Evolutionary conservation across 2,113 vertebrate genomes (phyloP).

Genomic region (Pogona vitticeps): DNA sequence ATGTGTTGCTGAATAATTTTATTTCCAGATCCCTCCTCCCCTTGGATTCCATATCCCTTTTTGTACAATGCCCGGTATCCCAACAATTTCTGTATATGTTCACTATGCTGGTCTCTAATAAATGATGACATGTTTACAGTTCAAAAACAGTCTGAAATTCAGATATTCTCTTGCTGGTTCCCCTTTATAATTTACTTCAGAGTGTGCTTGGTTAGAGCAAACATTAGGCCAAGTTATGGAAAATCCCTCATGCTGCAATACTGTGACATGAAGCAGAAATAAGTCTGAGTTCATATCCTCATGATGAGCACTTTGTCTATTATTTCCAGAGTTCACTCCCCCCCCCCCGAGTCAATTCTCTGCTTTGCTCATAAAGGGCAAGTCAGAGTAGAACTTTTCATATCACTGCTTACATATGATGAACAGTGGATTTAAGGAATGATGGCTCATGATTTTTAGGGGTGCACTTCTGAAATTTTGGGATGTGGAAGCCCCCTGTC

Average conservation of each 20-base stretch:
- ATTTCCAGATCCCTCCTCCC: background rate
- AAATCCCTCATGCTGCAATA: background rate
- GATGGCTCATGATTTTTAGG: background rate
- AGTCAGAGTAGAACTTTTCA: background rate
- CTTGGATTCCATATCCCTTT: background rate
- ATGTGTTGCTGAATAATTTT: no score
- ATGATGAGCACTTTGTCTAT: background rate
- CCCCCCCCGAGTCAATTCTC: no score
- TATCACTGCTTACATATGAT: background rate
- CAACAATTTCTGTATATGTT: background rate
- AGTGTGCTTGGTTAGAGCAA: background rate
- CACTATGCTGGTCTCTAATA: background rate
- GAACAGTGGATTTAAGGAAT: no score
- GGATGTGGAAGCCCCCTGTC: no score
- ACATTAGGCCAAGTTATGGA: background rate
- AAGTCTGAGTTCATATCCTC: background rate
- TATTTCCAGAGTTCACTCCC: background rate
- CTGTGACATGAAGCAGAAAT: background rate
- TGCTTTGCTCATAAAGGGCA: background rate
- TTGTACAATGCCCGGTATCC: background rate
- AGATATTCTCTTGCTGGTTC: background rate
- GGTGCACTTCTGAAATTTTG: background rate
- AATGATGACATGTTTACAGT: background rate
- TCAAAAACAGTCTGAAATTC: background rate
- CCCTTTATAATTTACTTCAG: background rate